Evolutionary conservation across 1,140 invertebrate species (phyloP), one percentile per base, ranked within the genome.

Genomic region (Oreohelix idahoensis): DNA sequence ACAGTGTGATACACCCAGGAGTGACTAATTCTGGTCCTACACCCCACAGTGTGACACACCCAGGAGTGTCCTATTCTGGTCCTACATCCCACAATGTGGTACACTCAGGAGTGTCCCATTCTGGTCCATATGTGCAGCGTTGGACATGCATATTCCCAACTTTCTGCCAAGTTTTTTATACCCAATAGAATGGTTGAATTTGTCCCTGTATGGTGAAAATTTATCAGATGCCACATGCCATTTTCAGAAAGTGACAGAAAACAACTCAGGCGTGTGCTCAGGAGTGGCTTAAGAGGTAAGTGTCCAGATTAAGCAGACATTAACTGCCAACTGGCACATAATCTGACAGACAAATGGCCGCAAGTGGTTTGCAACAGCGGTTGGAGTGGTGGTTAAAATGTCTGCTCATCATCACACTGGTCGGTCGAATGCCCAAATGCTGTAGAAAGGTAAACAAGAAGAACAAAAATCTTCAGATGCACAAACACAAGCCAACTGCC

Each of bases 351-450:
- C 63, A 66, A 0, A 29, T 11, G 63, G 17, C 63, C 32, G 63
- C 17, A 35, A 35, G 29, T 66, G 63, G 29, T 10, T 66, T 66
- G 29, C 10, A 23, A n/a, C 13, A n/a, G 15, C 5, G 26, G 53
- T 58, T 23, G 53, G 53, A 58, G 26, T 23, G 63, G 1, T 15
- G 63, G 87, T 94, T 94, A 97, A 93, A 95, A 97, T 79, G 95
- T 96, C 93, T 96, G 95, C 89, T 95, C 95, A 92, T 96, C 96
- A 92, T 96, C 95, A 93, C 96, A 97, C 88, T 96, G 94, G 85
- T 94, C 94, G n/a, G 96, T 96, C 87, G 94, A 94, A 90, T 97
- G 96, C 15, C 96, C 96, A 93, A 97, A 97, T 83, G 95, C 96
- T 96, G 93, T 70, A 93, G 93, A 66, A 66, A 66, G 88, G 88